phyloP scores from a whole-genome alignment of 1,140 invertebrate species.

The Riptortus pedestris region DNA sequence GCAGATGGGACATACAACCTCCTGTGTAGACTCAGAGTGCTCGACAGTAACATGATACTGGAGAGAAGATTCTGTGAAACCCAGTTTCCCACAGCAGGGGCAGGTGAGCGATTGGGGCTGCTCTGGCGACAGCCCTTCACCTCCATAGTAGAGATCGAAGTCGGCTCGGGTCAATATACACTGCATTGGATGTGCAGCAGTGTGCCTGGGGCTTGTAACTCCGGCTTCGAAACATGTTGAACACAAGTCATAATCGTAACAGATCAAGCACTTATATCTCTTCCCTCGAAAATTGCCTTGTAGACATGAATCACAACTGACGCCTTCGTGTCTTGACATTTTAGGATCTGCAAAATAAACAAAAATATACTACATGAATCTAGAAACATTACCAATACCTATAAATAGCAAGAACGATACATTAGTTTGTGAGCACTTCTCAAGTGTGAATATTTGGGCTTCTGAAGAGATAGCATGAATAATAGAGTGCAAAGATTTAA shows the following conservation, averaged over 20 bases:
- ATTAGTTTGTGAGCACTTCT: too few relatives aligned
- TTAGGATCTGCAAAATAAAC: too few relatives aligned
- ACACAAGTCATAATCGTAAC: conserved; percentile 97
- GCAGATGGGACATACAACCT: conserved; percentile 21
- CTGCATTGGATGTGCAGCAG: conserved; percentile 94
- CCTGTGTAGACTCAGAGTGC: conserved; percentile 41
- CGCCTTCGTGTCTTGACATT: conserved; percentile 45
- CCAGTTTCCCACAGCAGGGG: conserved; percentile 89
- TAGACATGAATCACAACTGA: conserved; percentile 97
- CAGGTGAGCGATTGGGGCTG: conserved; percentile 90
- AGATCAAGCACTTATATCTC: conserved; percentile 95
- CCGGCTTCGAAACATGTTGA: conserved; percentile 87
- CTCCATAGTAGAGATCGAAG: conserved; percentile 88
- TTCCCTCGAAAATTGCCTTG: conserved; percentile 93
- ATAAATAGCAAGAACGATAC: too few relatives aligned
- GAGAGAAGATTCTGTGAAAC: conserved; percentile 78
- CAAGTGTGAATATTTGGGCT: too few relatives aligned
- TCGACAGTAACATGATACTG: conserved; percentile 57
- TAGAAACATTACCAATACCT: too few relatives aligned
- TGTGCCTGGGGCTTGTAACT: conserved; percentile 80
- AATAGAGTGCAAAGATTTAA: too few relatives aligned
- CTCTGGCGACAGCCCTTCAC: conserved; percentile 70
- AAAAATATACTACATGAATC: too few relatives aligned
- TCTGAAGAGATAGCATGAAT: too few relatives aligned
- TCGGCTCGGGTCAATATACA: conserved; percentile 93